Base-by-base conservation (phyloP, 1,140 invertebrate genomes). In the Carposina sasakii region DNA sequence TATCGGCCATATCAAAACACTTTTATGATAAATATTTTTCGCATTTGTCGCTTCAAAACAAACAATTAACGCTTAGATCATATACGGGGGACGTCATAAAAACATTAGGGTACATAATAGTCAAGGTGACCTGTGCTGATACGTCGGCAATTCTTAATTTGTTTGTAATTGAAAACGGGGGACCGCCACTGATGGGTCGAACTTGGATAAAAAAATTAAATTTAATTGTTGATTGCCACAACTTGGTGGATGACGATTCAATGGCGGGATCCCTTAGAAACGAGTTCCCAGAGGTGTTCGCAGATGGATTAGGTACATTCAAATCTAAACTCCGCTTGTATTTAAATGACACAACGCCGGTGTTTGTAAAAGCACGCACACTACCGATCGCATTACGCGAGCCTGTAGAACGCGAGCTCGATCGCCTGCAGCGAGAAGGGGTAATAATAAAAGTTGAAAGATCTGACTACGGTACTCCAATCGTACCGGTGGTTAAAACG, bases 141-240 rank as follows among this genome's bases (percentile, higher is more conserved):
- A 30, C 21, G 15, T 22, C 10, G 6, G 37, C 24, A 28, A 51
- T 22, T 20, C 30, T 63, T 1, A 28, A 40, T 13, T 41, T 54
- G 23, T 49, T 19, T 48, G 28, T 54, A 17, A 34, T 54, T 22
- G 23, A 44, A 17, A 41, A 48, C 6, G 52, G 52, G 6, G 46
- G 52, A n/a, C 28, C 34, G 1, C 52, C 52, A 30, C 34, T 54
- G 22, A 52, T 65, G 47, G 55, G 62, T 36, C 23, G 57, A 13
- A 49, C 44, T 26, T 63, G 62, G 54, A 62, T 57, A 39, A 66
- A 16, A 52, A 41, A 48, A 36, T 62, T 63, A 48, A 54, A 57
- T 43, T 61, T 33, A 17, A 54, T 42, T 17, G 34, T 41, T n/a
- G 47, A 54, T 39, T 54, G 49, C 22, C 17, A 16, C 36, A 48